phyloP scores from a whole-genome alignment of 2,888 invertebrate genomes.

The Philhelius pedissequus region DNA sequence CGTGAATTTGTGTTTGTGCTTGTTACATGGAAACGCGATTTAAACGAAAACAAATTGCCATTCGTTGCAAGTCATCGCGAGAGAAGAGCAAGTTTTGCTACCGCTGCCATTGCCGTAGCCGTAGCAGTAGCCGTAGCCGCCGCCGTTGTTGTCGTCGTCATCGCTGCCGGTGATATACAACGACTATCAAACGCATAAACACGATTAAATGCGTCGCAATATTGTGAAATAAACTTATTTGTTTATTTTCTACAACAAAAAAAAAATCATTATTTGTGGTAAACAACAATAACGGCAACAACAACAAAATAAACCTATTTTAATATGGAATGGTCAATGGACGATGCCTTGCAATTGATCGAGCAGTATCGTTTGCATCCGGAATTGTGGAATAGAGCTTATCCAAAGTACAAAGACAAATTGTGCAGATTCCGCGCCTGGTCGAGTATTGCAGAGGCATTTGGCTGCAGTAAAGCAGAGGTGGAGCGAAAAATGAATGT shows the following conservation, averaged over 20 bases:
- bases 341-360: slow-evolving; percentile 77
- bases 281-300: slow-evolving; percentile 35
- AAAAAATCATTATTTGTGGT: slow-evolving; percentile 38
- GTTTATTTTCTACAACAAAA: slow-evolving; percentile 34
- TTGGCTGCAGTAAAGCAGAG: slow-evolving; percentile 78
- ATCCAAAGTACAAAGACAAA: slow-evolving; percentile 78
- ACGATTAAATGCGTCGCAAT: slow-evolving; percentile 67
- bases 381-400: slow-evolving; percentile 77
- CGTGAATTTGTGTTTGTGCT: slow-evolving; percentile 49
- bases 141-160: background rate
- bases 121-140: background rate
- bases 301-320: slow-evolving; percentile 25
- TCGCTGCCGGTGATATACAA: slow-evolving; percentile 21
- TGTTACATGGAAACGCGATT: slow-evolving; percentile 53
- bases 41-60: slow-evolving; percentile 25
- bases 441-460: slow-evolving; percentile 77
- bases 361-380: slow-evolving; percentile 77
- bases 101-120: background rate
- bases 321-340: slow-evolving; percentile 78
- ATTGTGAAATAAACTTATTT: slow-evolving; percentile 66
- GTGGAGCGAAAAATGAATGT: slow-evolving; percentile 78
- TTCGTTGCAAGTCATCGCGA: slow-evolving; percentile 29
- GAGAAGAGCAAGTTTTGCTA: background rate
- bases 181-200: slow-evolving; percentile 53
- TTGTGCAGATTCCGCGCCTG: slow-evolving; percentile 77